Percentiles rank a stretch among this genome's conserved stretches.
These are phyloP conservation scores for Trichoplusia ni DNA, from an alignment of 1,140 invertebrate species.

Conservation along the genomic window DNA sequence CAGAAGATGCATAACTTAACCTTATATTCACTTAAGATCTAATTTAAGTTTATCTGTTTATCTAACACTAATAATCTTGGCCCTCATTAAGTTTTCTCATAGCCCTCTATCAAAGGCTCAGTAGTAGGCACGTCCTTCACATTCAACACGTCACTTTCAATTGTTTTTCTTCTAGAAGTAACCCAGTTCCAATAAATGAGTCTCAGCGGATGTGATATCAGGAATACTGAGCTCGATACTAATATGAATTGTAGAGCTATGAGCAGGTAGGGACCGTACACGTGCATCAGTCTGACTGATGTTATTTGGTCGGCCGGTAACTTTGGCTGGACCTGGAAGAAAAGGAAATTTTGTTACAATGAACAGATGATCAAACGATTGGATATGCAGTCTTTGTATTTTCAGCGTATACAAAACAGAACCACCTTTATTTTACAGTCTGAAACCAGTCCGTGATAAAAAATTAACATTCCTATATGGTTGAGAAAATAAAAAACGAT, in stretches of 20 bases:
- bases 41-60: no score
- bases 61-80: no score
- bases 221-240: not conserved
- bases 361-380: no score
- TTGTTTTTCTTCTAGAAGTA: slow-evolving; percentile 1
- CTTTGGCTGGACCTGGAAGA: slow-evolving; percentile 16
- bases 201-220: slow-evolving; percentile 12
- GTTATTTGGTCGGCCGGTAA: not conserved
- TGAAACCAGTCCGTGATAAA: no score
- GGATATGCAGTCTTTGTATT: no score
- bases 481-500: no score
- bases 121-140: not conserved
- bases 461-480: no score
- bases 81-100: not conserved
- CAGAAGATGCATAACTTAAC: no score
- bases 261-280: slow-evolving; percentile 7
- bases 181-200: slow-evolving; percentile 17
- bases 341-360: not conserved
- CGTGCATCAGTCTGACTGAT: not conserved
- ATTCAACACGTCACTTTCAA: not conserved
- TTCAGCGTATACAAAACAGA: no score
- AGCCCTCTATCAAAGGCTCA: not conserved
- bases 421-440: no score
- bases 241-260: slow-evolving; percentile 2
- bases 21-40: no score